phyloP scores from a whole-genome alignment of 2,797 vertebrate genomes.

The Enteromius mattozi region DNA sequence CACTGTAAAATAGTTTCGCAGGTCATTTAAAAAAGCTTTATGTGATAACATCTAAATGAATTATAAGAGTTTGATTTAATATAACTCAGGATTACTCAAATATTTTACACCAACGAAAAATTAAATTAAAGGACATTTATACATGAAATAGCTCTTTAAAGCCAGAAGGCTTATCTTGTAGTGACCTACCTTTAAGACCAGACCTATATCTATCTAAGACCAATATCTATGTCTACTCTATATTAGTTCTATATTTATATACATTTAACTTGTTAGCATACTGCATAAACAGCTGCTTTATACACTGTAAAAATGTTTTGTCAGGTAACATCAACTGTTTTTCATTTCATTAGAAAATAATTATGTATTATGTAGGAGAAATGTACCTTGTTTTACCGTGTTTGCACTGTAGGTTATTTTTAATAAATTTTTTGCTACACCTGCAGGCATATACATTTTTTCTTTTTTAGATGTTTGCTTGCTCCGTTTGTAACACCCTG shows the following conservation, averaged over 20 bases:
- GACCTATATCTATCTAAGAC: too few species aligned
- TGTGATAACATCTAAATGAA: neutral
- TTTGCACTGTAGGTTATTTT: neutral
- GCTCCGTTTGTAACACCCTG: neutral
- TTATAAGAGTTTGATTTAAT: neutral
- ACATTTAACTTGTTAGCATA: neutral
- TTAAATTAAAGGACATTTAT: neutral
- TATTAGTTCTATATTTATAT: neutral
- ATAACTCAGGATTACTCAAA: too few species aligned
- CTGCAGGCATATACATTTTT: neutral
- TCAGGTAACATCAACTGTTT: neutral
- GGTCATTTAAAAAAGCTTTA: neutral
- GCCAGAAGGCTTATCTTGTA: neutral
- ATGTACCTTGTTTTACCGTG: neutral
- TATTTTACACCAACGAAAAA: neutral
- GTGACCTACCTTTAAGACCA: too few species aligned
- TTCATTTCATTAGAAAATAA: neutral
- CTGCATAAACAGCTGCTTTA: neutral
- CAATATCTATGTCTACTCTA: neutral
- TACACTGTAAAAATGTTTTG: neutral
- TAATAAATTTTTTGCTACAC: constrained; percentile 9
- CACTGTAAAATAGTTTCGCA: neutral
- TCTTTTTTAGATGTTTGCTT: neutral
- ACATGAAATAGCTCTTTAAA: neutral
- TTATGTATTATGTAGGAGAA: neutral